Evolutionary conservation across 2,113 vertebrate species (phyloP).

Genomic region (Mesembrinibis cayennensis): DNA sequence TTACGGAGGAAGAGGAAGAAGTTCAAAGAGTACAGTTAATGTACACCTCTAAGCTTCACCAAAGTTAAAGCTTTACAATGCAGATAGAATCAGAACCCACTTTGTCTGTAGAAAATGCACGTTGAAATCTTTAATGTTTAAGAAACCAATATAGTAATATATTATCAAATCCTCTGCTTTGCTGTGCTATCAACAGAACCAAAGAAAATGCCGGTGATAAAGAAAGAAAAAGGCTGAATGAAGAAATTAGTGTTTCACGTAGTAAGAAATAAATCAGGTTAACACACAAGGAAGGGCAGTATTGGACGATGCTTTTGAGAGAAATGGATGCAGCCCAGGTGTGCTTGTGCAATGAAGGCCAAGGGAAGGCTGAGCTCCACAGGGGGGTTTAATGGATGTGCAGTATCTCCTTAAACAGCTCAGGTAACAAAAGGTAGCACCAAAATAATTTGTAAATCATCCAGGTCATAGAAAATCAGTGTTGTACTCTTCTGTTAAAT

Average conservation of each 20-base stretch:
- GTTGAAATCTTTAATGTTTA: background rate
- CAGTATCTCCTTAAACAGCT: background rate
- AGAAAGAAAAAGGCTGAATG: background rate
- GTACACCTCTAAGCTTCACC: background rate
- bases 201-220: background rate
- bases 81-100: background rate
- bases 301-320: background rate
- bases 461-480: background rate
- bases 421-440: background rate
- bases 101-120: background rate
- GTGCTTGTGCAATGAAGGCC: background rate
- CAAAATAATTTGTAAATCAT: background rate
- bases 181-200: background rate
- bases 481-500: background rate
- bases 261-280: background rate
- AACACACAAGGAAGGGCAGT: background rate
- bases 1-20: background rate
- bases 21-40: background rate
- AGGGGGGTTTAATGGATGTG: background rate
- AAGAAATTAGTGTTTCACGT: background rate
- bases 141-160: background rate
- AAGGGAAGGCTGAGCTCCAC: background rate
- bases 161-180: background rate
- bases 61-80: background rate
- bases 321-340: background rate